A percentile compares a stretch with the other conserved stretches of the same genome.
These are phyloP conservation scores for Lepidostoma basale DNA, from an alignment of 1,140 invertebrate genomes.

Conservation along the genomic window DNA sequence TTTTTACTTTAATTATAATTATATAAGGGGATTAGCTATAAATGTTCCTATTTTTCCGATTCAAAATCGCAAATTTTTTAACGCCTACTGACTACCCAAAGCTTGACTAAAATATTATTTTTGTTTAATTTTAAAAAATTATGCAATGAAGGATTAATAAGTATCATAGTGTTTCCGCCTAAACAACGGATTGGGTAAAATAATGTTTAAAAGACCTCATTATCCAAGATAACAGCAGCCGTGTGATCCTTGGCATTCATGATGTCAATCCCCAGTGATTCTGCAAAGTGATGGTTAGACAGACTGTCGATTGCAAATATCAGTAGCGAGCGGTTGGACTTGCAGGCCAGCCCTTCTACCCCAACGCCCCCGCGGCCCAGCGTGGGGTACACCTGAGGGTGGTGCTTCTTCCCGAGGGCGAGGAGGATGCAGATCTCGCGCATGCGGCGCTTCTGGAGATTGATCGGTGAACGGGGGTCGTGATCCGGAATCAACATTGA, in stretches of 20 bases:
- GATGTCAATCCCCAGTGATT: slow-evolving; percentile 74
- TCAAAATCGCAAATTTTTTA: too few species aligned
- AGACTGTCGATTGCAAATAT: slow-evolving; percentile 76
- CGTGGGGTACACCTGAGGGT: slow-evolving; percentile 49
- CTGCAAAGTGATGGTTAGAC: slow-evolving; percentile 72
- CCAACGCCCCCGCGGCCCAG: slow-evolving; percentile 32
- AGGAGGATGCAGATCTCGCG: slow-evolving; percentile 57
- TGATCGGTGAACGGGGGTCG: slow-evolving; percentile 63
- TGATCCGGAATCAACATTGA: slow-evolving; percentile 58
- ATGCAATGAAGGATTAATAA: too few species aligned
- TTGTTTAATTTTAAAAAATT: too few species aligned
- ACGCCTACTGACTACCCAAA: too few species aligned
- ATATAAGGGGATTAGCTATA: too few species aligned
- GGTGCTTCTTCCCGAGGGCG: slow-evolving; percentile 53
- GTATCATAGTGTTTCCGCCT: too few species aligned
- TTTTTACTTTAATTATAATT: too few species aligned
- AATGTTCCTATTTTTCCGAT: too few species aligned
- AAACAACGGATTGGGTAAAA: too few species aligned
- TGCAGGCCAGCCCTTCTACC: slow-evolving; percentile 60
- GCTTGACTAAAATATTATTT: too few species aligned
- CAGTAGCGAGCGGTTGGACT: slow-evolving; percentile 69
- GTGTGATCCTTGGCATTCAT: slow-evolving; percentile 66
- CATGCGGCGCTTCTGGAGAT: slow-evolving; percentile 54
- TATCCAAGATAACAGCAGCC: slow-evolving; percentile 74
- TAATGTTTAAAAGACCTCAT: slow-evolving; percentile 61